Conservation (phyloP, 2,113 vertebrate species). For the Macquaria australasica region DNA sequence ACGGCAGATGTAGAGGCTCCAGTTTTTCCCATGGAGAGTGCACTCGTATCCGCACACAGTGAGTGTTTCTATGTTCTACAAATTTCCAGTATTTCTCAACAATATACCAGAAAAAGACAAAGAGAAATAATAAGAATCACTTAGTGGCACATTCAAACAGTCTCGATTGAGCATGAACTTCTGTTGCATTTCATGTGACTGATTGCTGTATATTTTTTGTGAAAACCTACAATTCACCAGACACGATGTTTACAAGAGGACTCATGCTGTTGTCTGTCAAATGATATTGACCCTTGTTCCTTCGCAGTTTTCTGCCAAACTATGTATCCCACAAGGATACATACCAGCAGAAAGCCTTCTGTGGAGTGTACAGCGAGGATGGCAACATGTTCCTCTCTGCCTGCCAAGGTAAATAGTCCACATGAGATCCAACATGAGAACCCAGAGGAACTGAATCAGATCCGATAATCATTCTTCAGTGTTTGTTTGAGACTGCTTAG, state of each 20-base stretch:
- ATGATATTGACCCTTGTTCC: slow-evolving; percentile 39
- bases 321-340: slow-evolving; percentile 88
- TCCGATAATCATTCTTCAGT: slow-evolving; percentile 12
- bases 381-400: slow-evolving; percentile 92
- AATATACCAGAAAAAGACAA: background rate
- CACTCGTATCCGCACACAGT: slow-evolving; percentile 92
- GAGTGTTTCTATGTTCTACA: slow-evolving; percentile 74
- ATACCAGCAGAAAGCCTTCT: slow-evolving; percentile 94
- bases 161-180: background rate
- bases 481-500: slow-evolving; percentile 26
- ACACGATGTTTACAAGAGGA: slow-evolving; percentile 14
- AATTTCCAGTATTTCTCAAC: background rate
- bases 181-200: background rate
- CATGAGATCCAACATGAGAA: slow-evolving; percentile 33
- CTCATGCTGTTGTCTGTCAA: slow-evolving; percentile 17
- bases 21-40: slow-evolving; percentile 94
- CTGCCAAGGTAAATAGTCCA: slow-evolving; percentile 88
- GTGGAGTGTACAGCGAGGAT: slow-evolving; percentile 91
- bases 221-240: background rate
- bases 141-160: background rate
- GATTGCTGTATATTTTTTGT: background rate
- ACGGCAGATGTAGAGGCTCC: slow-evolving; percentile 88
- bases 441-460: slow-evolving; percentile 38
- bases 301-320: slow-evolving; percentile 92
- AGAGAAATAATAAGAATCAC: background rate